Conservation (phyloP, 2,113 vertebrate genomes). For the Hepsetus odoe region DNA sequence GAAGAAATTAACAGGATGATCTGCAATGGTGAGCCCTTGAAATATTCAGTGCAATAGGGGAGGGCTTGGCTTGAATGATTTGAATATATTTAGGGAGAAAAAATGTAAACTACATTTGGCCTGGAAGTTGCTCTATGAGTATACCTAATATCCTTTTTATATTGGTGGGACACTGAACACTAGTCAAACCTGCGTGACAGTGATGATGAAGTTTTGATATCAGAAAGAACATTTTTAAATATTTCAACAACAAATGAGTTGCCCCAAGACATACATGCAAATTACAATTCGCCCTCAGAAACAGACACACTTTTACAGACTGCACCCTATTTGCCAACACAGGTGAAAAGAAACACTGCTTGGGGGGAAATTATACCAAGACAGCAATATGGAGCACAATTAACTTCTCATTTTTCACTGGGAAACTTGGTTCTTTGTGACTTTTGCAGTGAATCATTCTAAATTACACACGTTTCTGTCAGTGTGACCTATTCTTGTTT, state of each 20-base stretch:
- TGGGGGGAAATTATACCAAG: conserved; percentile 42
- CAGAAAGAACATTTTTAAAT: not conserved
- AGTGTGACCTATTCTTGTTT: conserved; percentile 46
- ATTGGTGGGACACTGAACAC: not conserved
- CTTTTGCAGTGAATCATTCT: conserved; percentile 49
- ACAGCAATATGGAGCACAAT: conserved; percentile 54
- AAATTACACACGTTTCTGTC: conserved; percentile 52
- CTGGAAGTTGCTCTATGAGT: no score
- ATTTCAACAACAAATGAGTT: not conserved
- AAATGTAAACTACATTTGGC: no score
- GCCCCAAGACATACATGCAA: conserved; percentile 12
- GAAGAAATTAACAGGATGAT: no score
- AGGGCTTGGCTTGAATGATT: no score
- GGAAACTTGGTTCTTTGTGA: conserved; percentile 40
- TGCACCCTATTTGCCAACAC: conserved; percentile 45
- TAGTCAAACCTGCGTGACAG: no score
- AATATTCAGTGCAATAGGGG: no score
- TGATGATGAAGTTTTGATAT: not conserved
- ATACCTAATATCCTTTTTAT: not conserved
- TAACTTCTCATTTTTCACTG: conserved; percentile 49
- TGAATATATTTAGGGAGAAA: no score
- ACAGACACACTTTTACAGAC: not conserved
- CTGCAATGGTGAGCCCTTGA: no score
- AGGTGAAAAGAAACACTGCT: conserved; percentile 57
- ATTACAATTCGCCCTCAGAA: not conserved